Evolutionary conservation across 2,888 invertebrate genomes (phyloP), one percentile per base, ranked within the genome.

Genomic region (Protophormia terraenovae): DNA sequence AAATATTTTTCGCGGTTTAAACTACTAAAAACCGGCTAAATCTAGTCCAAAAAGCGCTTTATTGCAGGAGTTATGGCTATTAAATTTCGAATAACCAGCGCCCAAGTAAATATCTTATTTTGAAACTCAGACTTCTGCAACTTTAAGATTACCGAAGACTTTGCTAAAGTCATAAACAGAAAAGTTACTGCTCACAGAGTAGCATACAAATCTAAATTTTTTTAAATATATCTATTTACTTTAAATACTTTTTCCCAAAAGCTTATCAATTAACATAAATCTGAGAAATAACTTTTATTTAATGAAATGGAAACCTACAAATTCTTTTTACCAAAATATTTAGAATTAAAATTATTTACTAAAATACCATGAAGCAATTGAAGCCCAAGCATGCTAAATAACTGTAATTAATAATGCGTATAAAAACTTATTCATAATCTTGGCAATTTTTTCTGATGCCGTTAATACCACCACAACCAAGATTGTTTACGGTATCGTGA

Each of bases 331-430:
- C 24, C 0, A 4, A 50, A 47, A 29, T 3, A 29, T 19, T 47
- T 8, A 27, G 1, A 19, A 32, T 29, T 8, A 47, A 47, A 16
- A 24, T 6, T n/a, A 47, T 4, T 1, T 16, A 6, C 53, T 24
- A 53, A 53, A 53, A 53, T 53, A n/a, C 1, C 3, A 69, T 35
- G 32, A 32, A 16, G 1, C 45, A 16, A 50, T 10, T 19, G 38
- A n/a, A 27, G 22, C 24, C 27, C 38, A 14, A 58, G 27, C 41
- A 45, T 12, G n/a, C n/a, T n/a, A 24, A 66, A 66, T 19, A 4
- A 5, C 27, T 29, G n/a, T 45, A 72, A 62, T 60, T 32, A 62
- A 55, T 32, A 73, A 47, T 47, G 62, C 72, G 58, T 72, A 72
- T 55, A 47, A 6, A 19, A 19, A 19, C 32, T 50, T 29, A 1